Evolutionary conservation across 2,113 vertebrate species (phyloP), one percentile per base, ranked within the genome.

Genomic region (Xyliphius kryptos): DNA sequence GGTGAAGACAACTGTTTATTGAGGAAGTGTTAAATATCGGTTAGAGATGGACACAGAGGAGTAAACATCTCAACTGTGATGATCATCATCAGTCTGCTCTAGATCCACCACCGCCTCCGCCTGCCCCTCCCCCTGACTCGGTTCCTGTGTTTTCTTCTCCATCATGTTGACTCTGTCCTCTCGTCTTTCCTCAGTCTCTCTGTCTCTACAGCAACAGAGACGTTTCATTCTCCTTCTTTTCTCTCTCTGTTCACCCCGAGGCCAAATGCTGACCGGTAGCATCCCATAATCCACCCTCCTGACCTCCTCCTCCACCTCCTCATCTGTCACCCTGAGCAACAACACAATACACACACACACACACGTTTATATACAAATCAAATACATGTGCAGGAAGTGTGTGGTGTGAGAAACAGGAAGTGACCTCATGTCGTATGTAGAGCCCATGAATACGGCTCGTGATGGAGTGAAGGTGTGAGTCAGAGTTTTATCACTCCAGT

Each of bases 371-470:
- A n/a, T n/a, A n/a, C n/a, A n/a, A n/a, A n/a, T n/a, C n/a, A n/a
- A n/a, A n/a, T n/a, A n/a, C n/a, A n/a, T n/a, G n/a, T n/a, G n/a
- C n/a, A n/a, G n/a, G n/a, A n/a, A n/a, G n/a, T n/a, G n/a, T n/a
- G n/a, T n/a, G n/a, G n/a, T n/a, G n/a, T n/a, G n/a, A n/a, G n/a
- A 38, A 12, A n/a, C n/a, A n/a, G n/a, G n/a, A n/a, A n/a, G n/a
- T 56, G 19, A 89, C 91, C 85, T 83, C 84, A 92, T 86, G 69
- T 92, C 87, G 3, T 89, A 94, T 17, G 92, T 89, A 53, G 92
- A 97, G 7, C 91, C 92, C 82, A 87, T 81, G 65, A 92, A 93
- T 0, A 84, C 83, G 0, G 90, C 88, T 40, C 67, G 80, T 52
- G 88, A 88, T 3, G 62, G 50, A 2, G 87, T 88, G 72, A 91